Percentiles rank a stretch among this genome's conserved stretches.
phyloP scores from a whole-genome alignment of 2,113 vertebrate genomes.

The Oryzias javanicus region DNA sequence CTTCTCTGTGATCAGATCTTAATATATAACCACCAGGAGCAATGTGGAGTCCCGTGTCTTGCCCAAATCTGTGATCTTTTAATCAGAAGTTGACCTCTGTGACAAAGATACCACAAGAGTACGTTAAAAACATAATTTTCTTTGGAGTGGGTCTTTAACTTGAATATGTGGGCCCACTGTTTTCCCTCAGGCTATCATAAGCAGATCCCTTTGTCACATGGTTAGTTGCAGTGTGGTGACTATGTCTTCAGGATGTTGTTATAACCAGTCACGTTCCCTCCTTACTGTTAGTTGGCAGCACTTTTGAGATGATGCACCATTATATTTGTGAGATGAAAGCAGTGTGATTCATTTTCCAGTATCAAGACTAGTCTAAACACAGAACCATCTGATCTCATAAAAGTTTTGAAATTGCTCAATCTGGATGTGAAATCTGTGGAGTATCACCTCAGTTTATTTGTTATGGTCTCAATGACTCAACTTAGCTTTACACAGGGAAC shows the following conservation, averaged over 20 bases:
- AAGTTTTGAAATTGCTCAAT: conserved; percentile 13
- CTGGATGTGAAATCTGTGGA: conserved; percentile 9
- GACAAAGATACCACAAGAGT: too few relatives aligned
- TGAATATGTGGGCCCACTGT: too few relatives aligned
- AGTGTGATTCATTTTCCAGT: conserved; percentile 6
- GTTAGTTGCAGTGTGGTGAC: background rate
- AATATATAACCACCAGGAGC: too few relatives aligned
- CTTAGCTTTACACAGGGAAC: conserved; percentile 4
- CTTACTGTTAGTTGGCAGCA: background rate
- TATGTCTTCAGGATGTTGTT: background rate
- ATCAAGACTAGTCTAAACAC: conserved; percentile 10
- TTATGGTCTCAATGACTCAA: conserved; percentile 34
- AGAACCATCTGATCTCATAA: conserved; percentile 4
- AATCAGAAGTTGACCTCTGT: too few relatives aligned
- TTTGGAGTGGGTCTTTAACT: too few relatives aligned
- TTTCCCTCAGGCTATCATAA: too few relatives aligned
- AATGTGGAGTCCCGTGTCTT: too few relatives aligned
- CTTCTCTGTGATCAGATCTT: too few relatives aligned
- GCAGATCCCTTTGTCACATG: too few relatives aligned
- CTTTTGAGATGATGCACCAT: background rate
- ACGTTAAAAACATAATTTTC: too few relatives aligned
- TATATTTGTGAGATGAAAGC: background rate
- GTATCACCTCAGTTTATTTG: conserved; percentile 17
- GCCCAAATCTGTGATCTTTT: too few relatives aligned
- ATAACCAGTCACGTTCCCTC: background rate